phyloP scores from a whole-genome alignment of 2,797 vertebrate species.

The Ficedula albicollis region DNA sequence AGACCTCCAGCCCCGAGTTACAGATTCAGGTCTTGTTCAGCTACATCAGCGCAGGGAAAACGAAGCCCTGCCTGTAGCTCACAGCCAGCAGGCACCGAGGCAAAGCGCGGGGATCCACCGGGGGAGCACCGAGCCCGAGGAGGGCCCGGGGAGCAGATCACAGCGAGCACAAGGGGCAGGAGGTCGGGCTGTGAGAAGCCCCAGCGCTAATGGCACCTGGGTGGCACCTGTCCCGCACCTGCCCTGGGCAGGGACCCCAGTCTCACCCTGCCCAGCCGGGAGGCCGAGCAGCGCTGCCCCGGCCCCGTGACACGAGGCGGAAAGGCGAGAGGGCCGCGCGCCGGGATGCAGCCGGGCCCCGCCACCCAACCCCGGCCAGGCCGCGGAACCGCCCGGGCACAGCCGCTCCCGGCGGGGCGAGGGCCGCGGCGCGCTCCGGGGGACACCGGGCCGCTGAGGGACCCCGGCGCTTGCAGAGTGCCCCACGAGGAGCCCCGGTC shows the following conservation, averaged over 20 bases:
- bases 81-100: neutral
- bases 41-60: conserved; percentile 19
- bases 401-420: neutral
- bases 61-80: neutral
- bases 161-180: fast-evolving
- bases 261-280: neutral
- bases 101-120: neutral
- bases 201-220: neutral
- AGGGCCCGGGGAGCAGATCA: neutral
- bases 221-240: neutral
- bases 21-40: conserved; percentile 13
- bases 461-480: neutral
- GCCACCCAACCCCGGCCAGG: neutral
- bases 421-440: neutral
- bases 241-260: neutral
- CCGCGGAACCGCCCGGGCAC: neutral
- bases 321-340: neutral
- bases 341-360: neutral
- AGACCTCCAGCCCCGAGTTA: neutral
- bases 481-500: neutral
- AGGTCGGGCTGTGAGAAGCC: neutral
- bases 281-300: neutral
- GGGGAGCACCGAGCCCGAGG: neutral
- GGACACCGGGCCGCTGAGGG: too few species aligned
- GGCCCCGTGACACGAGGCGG: neutral